Base-by-base conservation (phyloP, 1,140 invertebrate genomes). In the Panagrolaimus sp. region DNA sequence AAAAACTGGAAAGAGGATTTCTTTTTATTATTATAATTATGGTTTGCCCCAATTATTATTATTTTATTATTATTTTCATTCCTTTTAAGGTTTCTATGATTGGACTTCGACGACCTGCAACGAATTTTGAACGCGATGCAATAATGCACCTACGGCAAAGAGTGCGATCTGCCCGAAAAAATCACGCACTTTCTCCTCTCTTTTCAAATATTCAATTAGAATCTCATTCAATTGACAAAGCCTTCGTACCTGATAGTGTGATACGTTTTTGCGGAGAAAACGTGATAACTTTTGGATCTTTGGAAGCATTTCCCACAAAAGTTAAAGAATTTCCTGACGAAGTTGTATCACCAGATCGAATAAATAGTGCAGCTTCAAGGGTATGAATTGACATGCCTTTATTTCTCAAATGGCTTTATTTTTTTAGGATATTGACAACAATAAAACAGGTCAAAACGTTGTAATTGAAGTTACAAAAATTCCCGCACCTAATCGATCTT, bases 201-300 rank as follows among this genome's bases (percentile, higher is more conserved):
- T 38, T 45, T 32, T 26, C 17, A 32, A 15, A 43, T 12, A 55
- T 43, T 38, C 32, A 38, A 38, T 38, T 38, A 38, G 32, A 12
- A 52, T 43, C 24, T 28, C 55, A 17, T 46, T 73, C 47, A 67
- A 26, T 21, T 28, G 52, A 28, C 21, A 58, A 21, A 21, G 52
- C 52, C 52, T 26, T 58, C 17, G 65, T 76, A 21, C 70, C 55
- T 1, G 79, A 79, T 12, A 76, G 78, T 47, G 70, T 82, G 10
- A 63, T 80, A n/a, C 69, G 79, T 24, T 83, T 83, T 46, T 68
- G 75, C 44, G 73, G 72, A 8, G 75, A 81, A 65, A 81, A 81
- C 46, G 68, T 82, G 8, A 43, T 81, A 14, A 70, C 72, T 26
- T 81, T 83, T 63, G 62, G 65, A 12, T 69, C 47, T 2, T 26